A percentile compares a stretch with the other conserved stretches of the same genome.
These are phyloP conservation scores for Petromus typicus DNA, from an alignment of 2,113 vertebrate species.

Conservation along the genomic window DNA sequence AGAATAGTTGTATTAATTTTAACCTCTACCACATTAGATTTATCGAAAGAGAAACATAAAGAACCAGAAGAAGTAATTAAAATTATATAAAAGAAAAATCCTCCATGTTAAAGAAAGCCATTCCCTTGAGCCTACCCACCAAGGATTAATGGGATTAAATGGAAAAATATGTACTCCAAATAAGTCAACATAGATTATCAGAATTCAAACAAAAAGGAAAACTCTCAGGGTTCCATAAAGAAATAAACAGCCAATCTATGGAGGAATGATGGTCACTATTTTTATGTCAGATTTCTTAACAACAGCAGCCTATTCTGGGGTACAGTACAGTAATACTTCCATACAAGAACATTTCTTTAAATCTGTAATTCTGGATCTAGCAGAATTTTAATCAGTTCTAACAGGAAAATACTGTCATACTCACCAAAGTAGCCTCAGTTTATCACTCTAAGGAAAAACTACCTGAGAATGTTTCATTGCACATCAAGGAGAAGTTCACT, in stretches of 20 bases:
- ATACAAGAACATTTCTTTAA: conserved; percentile 17
- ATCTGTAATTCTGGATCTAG: background rate
- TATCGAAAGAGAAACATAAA: background rate
- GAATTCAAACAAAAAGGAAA: background rate
- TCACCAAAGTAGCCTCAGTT: background rate
- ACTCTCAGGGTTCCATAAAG: background rate
- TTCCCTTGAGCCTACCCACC: background rate
- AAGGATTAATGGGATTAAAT: background rate
- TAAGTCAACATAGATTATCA: background rate
- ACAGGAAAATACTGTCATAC: background rate
- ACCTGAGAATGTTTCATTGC: conserved; percentile 34
- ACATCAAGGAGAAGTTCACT: conserved; percentile 16
- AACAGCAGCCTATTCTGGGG: background rate
- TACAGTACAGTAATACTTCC: background rate
- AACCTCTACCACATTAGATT: background rate
- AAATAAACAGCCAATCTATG: background rate
- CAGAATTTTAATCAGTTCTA: background rate
- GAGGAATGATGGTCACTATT: background rate
- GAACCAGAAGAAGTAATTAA: background rate
- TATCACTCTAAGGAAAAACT: background rate
- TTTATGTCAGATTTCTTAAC: conserved; percentile 1
- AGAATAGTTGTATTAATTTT: background rate
- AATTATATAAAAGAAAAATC: background rate
- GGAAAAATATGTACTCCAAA: background rate
- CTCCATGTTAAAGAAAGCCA: background rate